Evolutionary conservation across 2,797 vertebrate species (phyloP).

Genomic region (Capromys pilorides): DNA sequence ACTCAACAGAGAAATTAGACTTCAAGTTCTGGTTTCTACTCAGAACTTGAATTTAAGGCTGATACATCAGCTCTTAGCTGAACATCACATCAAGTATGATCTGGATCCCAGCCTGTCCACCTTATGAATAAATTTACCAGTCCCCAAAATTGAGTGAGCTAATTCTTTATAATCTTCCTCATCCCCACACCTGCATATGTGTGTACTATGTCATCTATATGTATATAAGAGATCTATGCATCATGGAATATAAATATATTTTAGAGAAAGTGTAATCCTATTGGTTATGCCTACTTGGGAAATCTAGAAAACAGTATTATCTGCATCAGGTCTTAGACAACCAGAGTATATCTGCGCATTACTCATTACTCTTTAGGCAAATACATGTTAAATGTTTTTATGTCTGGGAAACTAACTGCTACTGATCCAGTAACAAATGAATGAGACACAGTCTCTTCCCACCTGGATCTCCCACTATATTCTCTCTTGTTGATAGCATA

Average conservation of each 20-base stretch:
- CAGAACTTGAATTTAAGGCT: background rate
- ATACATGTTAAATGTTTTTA: background rate
- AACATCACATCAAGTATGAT: background rate
- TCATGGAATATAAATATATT: background rate
- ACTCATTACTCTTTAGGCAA: background rate
- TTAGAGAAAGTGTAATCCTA: background rate
- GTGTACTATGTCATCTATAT: background rate
- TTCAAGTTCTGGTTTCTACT: background rate
- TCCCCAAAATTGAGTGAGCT: background rate
- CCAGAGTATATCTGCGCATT: background rate
- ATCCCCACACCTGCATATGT: background rate
- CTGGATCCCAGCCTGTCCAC: background rate
- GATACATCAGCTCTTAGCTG: background rate
- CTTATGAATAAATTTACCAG: background rate
- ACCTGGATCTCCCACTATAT: too few species aligned
- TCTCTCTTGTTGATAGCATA: background rate
- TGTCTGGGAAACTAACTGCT: background rate
- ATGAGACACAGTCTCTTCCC: background rate
- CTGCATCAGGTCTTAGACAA: background rate
- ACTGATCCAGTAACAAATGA: background rate
- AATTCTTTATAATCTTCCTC: background rate
- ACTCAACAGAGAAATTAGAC: background rate
- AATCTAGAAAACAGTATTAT: background rate
- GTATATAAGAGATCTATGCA: background rate
- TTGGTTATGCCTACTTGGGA: background rate